Base-by-base conservation (phyloP, 2,797 vertebrate genomes). In the Spinus pinus region DNA sequence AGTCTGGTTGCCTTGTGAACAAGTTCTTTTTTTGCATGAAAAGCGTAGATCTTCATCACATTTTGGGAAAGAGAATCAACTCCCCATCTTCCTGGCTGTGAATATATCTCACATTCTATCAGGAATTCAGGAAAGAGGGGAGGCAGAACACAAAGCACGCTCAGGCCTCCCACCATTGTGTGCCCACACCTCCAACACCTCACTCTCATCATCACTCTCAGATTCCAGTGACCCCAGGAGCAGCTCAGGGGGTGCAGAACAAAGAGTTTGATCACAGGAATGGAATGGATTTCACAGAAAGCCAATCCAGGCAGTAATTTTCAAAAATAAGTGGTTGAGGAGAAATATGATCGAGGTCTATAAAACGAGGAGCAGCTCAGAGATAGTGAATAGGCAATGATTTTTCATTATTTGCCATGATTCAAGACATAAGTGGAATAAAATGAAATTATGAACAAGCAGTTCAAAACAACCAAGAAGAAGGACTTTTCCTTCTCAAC, bases 371-470 rank as follows among this genome's bases (percentile, higher is more conserved):
- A 95, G 94, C 41, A 86, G 70, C 69, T 72, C 46, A 71, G 91
- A 88, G 83, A 95, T 47, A 93, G 94, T 96, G 96, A 96, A 95
- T 93, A 96, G 95, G 92, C 95, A 94, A 88, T 95, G 86, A 95
- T 95, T 96, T 95, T 94, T 96, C 88, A 96, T 94, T 95, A 96
- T 96, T 95, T 92, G 81, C 83, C 92, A 92, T 95, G 93, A 94
- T 94, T 94, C 94, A 88, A 86, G 66, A 69, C 78, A 51, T 90
- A 94, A 96, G 92, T 79, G 84, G 91, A 92, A 94, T 93, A 96
- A 96, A 96, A 93, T 77, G 84, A 86, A 95, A 95, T 96, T 96
- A 96, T 82, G 88, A 96, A 92, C 79, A 91, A 90, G 94, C 92
- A 92, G 92, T 65, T 94, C 91, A 95, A 95, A 96, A 95, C 91